Conservation (phyloP, 2,888 invertebrate species). For the Troides aeacus region DNA sequence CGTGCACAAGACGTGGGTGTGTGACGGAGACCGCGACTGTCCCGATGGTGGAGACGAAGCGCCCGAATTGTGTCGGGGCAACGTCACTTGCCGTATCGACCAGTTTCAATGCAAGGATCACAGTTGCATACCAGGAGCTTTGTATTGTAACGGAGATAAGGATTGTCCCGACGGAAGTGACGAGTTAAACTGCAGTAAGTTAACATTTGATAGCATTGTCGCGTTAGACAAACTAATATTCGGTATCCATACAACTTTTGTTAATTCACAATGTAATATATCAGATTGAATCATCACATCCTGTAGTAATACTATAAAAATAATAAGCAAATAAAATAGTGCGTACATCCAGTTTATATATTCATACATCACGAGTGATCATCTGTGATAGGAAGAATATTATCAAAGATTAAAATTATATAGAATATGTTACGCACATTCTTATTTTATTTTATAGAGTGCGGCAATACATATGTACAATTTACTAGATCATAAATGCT, state of each 20-base stretch:
- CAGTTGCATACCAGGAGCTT: conserved; percentile 88
- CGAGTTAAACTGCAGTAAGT: conserved; percentile 89
- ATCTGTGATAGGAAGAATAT: not conserved
- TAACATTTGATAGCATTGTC: conserved; percentile 4
- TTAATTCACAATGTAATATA: not conserved
- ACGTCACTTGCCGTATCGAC: conserved; percentile 89
- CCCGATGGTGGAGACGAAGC: conserved; percentile 90
- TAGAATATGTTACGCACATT: not conserved
- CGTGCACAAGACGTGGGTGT: conserved; percentile 89
- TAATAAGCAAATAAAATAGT: not conserved
- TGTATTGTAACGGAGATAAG: conserved; percentile 89
- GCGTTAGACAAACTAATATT: conserved; percentile 2
- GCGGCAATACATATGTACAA: not conserved
- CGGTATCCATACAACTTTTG: not conserved
- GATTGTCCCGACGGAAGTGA: conserved; percentile 94
- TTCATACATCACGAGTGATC: not conserved
- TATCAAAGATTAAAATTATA: not conserved
- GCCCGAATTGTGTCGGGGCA: conserved; percentile 81
- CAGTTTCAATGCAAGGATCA: conserved; percentile 92
- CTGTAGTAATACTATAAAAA: not conserved
- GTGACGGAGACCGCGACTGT: conserved; percentile 91
- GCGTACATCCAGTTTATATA: not conserved
- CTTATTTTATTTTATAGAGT: not conserved
- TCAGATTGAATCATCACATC: not conserved
- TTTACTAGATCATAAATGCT: not conserved